Base-by-base conservation (phyloP, 2,888 invertebrate species). In the Tiliacea aurago region DNA sequence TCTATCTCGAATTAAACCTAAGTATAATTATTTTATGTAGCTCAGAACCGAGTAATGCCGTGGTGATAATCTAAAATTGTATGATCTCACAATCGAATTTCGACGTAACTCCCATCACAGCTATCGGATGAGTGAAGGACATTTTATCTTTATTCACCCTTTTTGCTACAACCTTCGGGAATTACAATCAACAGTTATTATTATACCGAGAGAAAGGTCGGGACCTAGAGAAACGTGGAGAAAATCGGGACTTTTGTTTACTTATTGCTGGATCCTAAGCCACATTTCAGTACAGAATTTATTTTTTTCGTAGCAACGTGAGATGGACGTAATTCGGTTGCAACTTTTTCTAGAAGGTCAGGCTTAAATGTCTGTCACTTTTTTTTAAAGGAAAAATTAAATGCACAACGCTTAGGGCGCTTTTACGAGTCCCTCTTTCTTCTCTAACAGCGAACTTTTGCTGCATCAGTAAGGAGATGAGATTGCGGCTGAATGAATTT, bases 401-500 rank as follows among this genome's bases (percentile, higher is more conserved):
- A 49, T 68, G 72, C 70, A 66, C 56, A 56, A 49, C 69, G 47
- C 53, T 76, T 65, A 58, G 43, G 78, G 68, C 68, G 78, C 68
- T 81, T 73, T 69, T 69, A 62, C 70, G 59, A 69, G 68, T 71
- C 49, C 18, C 11, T 13, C 9, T 61, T 62, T 81, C 62, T 71
- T 28, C n/a, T n/a, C n/a, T n/a, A n/a, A 58, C 28, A 66, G 45
- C 23, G 33, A 37, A 65, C 73, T 70, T 56, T 70, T 33, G 23
- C 55, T 73, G 78, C 73, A 73, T 81, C 73, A 66, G 49, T 80
- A 69, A 81, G 62, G 15, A 61, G 47, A 66, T 47, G 20, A 66
- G 23, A 13, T 18, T 5, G n/a, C 9, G 15, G 33, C 20, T 71
- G 45, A 77, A 58, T 5, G 61, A 76, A 43, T 76, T 61, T 72